Conservation (phyloP, 2,888 invertebrate genomes). For the Andrena trimmerana region DNA sequence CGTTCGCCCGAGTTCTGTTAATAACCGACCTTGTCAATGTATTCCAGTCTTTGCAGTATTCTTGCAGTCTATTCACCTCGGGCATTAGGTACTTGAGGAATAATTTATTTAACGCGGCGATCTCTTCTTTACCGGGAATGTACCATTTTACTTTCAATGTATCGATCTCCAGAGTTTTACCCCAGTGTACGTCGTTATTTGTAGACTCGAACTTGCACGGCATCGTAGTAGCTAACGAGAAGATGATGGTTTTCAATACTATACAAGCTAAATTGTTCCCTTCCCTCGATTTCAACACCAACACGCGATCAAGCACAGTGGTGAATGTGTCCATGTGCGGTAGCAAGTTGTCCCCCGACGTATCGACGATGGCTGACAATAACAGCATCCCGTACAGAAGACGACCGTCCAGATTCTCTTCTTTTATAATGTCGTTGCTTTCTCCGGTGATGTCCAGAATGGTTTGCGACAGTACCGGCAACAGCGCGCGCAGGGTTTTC, state of each 20-base stretch:
- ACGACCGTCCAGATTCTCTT: slow-evolving; percentile 92
- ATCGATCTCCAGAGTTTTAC: slow-evolving; percentile 89
- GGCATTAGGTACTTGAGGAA: slow-evolving; percentile 89
- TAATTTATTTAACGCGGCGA: slow-evolving; percentile 88
- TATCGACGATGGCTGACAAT: slow-evolving; percentile 90
- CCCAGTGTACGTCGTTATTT: slow-evolving; percentile 92
- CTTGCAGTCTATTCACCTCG: slow-evolving; percentile 88
- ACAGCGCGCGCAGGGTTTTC: slow-evolving; percentile 89
- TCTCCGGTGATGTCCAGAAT: slow-evolving; percentile 87
- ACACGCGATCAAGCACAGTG: slow-evolving; percentile 89
- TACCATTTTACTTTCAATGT: slow-evolving; percentile 92
- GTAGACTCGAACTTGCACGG: slow-evolving; percentile 85
- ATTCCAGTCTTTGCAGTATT: slow-evolving; percentile 86
- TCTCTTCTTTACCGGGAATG: slow-evolving; percentile 90
- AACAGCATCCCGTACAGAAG: slow-evolving; percentile 92
- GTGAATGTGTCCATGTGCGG: slow-evolving; percentile 89
- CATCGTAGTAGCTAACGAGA: slow-evolving; percentile 88
- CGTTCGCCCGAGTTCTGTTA: not conserved
- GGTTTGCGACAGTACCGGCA: slow-evolving; percentile 90
- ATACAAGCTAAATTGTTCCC: slow-evolving; percentile 88
- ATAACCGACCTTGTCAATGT: slow-evolving; percentile 85
- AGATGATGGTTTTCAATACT: slow-evolving; percentile 87
- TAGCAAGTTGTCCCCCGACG: slow-evolving; percentile 88
- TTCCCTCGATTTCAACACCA: slow-evolving; percentile 90
- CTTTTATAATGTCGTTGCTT: slow-evolving; percentile 89